Evolutionary conservation across 2,797 vertebrate species (phyloP), one percentile per base, ranked within the genome.

Genomic region (Mus caroli): DNA sequence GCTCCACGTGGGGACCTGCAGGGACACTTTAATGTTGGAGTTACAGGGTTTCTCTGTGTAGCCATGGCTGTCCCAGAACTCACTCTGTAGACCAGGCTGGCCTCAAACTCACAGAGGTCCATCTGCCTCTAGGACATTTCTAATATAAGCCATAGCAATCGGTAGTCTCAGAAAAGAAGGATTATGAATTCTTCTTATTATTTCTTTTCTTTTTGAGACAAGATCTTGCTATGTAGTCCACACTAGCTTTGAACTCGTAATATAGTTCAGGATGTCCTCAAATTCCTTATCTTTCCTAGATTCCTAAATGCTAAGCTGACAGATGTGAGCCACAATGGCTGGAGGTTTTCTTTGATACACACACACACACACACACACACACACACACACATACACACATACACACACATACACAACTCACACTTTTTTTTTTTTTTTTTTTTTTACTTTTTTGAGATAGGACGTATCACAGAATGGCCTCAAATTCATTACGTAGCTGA

Each of bases 121-220:
- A 46, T 26, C 40, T 46, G 43, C 19, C 24, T 62, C 40, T n/a
- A 24, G 13, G 37, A 46, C 26, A 34, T 14, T n/a, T 34, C 40
- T n/a, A 24, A 14, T 46, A 7, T 76, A 77, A 50, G 46, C 56
- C 40, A 6, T 17, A 34, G 56, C 73, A 77, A 15, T 7, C 9
- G n/a, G 13, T 90, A 84, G 34, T 90, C 88, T 95, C 79, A 58
- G 64, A 88, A 93, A 54, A 69, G 46, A 52, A 83, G 50, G 56
- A 69, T 83, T 92, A 78, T 15, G 60, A 22, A 40, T 58, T 34
- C 1, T 52, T 86, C 4, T 64, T 22, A 62, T 69, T 87, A 28
- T 58, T 82, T 85, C 3, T 37, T 80, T 76, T 80, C 69, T 64
- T 26, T 77, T 40, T 62, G 88, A 78, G 10, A 43, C n/a, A 43